Evolutionary conservation across 2,888 invertebrate genomes (phyloP).

Genomic region (Pammene aurita): DNA sequence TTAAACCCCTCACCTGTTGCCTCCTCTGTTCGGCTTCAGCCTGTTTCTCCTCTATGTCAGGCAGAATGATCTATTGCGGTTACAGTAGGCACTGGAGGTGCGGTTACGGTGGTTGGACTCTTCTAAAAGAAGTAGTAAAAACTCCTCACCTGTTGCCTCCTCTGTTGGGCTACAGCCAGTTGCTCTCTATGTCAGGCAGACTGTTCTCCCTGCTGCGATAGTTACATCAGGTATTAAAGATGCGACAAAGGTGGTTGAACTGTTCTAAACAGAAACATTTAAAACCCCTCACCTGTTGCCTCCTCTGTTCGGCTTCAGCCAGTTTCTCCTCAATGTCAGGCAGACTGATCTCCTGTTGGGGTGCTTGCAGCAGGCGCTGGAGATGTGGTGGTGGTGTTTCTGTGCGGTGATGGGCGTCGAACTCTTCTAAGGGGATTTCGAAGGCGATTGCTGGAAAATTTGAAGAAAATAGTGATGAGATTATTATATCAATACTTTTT

Average conservation of each 20-base stretch:
- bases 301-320: constrained; percentile 88
- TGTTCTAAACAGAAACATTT: too few species aligned
- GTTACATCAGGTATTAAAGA: constrained; percentile 86
- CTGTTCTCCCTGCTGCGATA: constrained; percentile 79
- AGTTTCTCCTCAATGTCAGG: constrained; percentile 87
- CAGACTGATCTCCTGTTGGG: constrained; percentile 81
- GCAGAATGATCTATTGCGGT: constrained; percentile 81
- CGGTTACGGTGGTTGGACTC: constrained; percentile 80
- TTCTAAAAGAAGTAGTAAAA: constrained; percentile 54
- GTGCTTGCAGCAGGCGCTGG: constrained; percentile 86
- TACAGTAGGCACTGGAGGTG: constrained; percentile 87
- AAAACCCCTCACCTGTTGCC: constrained; percentile 75
- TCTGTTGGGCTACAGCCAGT: constrained; percentile 88
- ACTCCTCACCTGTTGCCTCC: constrained; percentile 83
- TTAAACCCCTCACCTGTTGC: constrained; percentile 71
- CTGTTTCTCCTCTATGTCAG: constrained; percentile 87
- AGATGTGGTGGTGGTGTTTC: constrained; percentile 87
- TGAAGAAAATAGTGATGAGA: background rate
- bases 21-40: constrained; percentile 89
- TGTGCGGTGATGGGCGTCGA: constrained; percentile 68
- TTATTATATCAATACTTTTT: background rate
- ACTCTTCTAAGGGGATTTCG: constrained; percentile 83
- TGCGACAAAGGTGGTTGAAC: constrained; percentile 79
- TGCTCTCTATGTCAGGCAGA: constrained; percentile 87
- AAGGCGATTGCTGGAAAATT: constrained; percentile 82